Evolutionary conservation across 1,140 invertebrate species (phyloP).

Genomic region (Meloidogyne chitwoodi): DNA sequence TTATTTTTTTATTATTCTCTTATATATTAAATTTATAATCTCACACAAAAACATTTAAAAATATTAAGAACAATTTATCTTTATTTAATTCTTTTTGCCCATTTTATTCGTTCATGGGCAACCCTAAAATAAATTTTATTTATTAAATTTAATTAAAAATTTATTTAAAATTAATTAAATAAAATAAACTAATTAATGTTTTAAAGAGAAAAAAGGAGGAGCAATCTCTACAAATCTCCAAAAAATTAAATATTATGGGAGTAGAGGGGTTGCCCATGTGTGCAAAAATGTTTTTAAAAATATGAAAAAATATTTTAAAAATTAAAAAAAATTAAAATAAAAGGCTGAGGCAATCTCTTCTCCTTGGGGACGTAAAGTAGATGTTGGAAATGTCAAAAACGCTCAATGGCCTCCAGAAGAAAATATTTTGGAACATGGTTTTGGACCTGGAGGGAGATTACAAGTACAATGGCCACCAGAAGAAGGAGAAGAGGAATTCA

Average conservation of each 20-base stretch:
- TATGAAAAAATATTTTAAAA: not conserved
- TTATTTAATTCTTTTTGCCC: not conserved
- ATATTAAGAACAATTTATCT: no score
- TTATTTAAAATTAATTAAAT: not conserved
- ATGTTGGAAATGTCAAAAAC: conserved; percentile 25
- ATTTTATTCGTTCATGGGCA: not conserved
- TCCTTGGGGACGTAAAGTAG: conserved; percentile 25
- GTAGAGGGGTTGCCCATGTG: not conserved
- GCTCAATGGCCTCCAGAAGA: conserved; percentile 32
- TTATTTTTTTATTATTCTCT: no score
- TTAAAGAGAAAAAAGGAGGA: not conserved
- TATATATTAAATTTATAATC: no score
- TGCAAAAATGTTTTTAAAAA: not conserved
- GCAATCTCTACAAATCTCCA: not conserved
- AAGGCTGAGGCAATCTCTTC: conserved; percentile 15
- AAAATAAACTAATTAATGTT: not conserved
- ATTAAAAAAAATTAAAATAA: not conserved
- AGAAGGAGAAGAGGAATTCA: not conserved
- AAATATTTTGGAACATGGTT: not conserved
- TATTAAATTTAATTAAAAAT: not conserved
- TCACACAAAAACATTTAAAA: no score
- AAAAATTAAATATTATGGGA: not conserved
- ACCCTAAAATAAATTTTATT: not conserved
- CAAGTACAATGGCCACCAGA: not conserved
- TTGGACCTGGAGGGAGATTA: not conserved